Percentiles rank a stretch among this genome's conserved stretches.
Conservation (phyloP, 2,797 vertebrate species). For the Pseudochirops corinnae region DNA sequence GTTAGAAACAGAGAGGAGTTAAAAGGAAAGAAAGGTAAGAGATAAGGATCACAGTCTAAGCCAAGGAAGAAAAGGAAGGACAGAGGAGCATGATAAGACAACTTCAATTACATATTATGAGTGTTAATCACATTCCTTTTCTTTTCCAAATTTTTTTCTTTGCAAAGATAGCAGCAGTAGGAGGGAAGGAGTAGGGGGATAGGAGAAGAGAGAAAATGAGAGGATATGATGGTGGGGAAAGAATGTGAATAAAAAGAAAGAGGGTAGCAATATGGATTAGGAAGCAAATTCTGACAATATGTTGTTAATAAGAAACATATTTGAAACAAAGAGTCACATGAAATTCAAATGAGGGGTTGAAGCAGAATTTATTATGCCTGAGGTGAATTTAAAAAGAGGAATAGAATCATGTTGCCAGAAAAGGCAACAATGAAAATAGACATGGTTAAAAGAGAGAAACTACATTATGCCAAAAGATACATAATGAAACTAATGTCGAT, state of each 20-base stretch:
- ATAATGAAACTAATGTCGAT: background rate
- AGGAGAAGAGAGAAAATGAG: background rate
- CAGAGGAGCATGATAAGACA: background rate
- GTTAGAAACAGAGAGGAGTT: background rate
- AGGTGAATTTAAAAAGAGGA: background rate
- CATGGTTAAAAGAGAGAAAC: background rate
- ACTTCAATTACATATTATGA: constrained; percentile 27
- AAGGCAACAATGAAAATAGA: background rate
- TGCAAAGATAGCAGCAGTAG: background rate
- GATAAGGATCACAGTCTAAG: background rate
- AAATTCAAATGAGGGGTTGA: background rate
- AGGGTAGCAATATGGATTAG: background rate
- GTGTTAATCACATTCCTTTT: constrained; percentile 12
- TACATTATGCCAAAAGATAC: background rate
- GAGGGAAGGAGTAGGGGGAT: background rate
- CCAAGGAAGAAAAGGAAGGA: background rate
- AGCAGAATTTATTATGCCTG: background rate
- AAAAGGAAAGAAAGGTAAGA: background rate
- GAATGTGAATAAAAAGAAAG: background rate
- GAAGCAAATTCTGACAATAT: background rate
- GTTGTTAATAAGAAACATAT: background rate
- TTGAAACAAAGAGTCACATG: constrained; percentile 1
- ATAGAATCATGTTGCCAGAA: background rate
- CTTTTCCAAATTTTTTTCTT: background rate
- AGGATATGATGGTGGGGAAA: background rate